Percentiles rank a stretch among this genome's conserved stretches.
These are phyloP conservation scores for Amiota communis DNA, from an alignment of 2,888 invertebrate genomes.

Conservation along the genomic window DNA sequence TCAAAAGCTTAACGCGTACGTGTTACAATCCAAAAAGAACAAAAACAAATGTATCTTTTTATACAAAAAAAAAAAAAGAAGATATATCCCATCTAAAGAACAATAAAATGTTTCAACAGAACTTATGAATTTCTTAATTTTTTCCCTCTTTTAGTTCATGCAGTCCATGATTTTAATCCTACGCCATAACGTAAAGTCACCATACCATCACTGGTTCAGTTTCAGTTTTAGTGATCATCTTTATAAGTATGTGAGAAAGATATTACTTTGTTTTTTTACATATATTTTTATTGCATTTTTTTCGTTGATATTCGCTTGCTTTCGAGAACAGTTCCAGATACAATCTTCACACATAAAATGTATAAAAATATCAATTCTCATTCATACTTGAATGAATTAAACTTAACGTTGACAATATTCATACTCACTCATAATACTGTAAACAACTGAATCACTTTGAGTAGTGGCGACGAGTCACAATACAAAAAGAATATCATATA, in stretches of 20 bases:
- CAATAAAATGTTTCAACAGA: constrained; percentile 55
- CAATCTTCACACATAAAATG: constrained; percentile 27
- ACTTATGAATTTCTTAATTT: constrained; percentile 58
- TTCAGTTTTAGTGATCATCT: constrained; percentile 11
- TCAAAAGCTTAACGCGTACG: constrained; percentile 25
- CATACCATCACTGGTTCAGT: background rate
- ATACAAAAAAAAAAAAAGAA: background rate
- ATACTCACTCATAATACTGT: background rate
- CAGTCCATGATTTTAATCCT: constrained; percentile 28
- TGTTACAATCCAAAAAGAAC: background rate
- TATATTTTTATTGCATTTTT: constrained; percentile 25
- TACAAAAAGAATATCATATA: too few species aligned
- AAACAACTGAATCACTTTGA: constrained; percentile 11
- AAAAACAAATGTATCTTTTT: background rate
- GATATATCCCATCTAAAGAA: constrained; percentile 7
- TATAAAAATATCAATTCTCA: constrained; percentile 23
- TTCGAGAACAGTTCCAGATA: constrained; percentile 11
- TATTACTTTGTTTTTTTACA: constrained; percentile 18
- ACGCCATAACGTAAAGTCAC: background rate
- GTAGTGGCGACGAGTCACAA: too few species aligned
- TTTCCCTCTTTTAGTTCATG: background rate
- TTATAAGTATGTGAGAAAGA: background rate
- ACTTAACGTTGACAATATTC: background rate
- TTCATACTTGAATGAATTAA: background rate
- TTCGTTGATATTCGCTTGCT: background rate